Evolutionary conservation across 2,113 vertebrate species (phyloP), one percentile per base, ranked within the genome.

Genomic region (Urocynchramus pylzowi): DNA sequence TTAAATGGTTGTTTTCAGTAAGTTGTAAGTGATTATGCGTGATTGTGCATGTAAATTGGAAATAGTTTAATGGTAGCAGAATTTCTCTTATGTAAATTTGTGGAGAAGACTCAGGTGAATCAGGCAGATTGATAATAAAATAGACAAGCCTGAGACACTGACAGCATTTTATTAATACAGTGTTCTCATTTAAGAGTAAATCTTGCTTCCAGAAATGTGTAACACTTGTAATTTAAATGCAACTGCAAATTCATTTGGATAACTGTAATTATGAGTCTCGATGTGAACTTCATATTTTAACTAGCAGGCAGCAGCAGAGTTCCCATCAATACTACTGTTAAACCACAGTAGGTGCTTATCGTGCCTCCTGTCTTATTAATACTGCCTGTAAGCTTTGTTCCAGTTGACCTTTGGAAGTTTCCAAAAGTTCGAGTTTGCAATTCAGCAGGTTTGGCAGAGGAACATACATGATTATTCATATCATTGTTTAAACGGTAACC

Each of bases 381-480:
- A 63, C 35, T 53, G 92, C 49, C 61, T 70, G 68, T 52, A 52
- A 86, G 61, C 65, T 96, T 96, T 76, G 75, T 96, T 93, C 82
- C 59, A 88, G 27, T 86, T 96, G 92, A 96, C 90, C 93, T 96
- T 94, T 94, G 90, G 24, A 94, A 93, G 87, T 94, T 60, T 93
- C 82, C 82, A 90, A 74, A 96, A 95, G 79, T 95, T 95, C 63
- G 61, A 86, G 87, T 95, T 90, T 86, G 94, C 90, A 90, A 63
- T 93, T 90, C 84, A 93, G 79, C 82, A 84, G 44, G 54, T 94
- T 94, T 94, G 87, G 85, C 95, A 93, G 82, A 85, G 64, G 47
- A 88, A 11, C 68, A 41, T 56, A 67, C 33, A 19, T 80, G 71
- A 86, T 70, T 93, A 94, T 93, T 96, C 54, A 52, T 90, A 86